Evolutionary conservation across 2,797 vertebrate species (phyloP), one percentile per base, ranked within the genome.

Genomic region (Semaprochilodus insignis): DNA sequence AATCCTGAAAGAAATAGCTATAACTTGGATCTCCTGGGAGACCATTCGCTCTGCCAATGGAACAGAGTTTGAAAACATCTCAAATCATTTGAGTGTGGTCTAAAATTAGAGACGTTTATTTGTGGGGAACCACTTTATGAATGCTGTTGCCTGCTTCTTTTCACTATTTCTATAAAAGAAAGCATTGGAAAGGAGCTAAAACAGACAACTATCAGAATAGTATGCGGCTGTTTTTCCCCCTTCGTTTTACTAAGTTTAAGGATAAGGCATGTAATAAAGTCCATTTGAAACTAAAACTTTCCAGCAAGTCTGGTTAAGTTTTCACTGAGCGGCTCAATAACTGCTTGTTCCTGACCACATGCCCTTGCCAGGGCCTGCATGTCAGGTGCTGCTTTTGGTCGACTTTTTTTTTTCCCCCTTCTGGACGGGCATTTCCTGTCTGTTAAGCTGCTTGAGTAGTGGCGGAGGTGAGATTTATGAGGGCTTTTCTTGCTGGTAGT

Each of bases 111-210:
- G 52, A 66, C 55, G 66, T 73, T 74, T 82, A 83, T 81, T 85
- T 81, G 81, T 81, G 80, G 74, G 44, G 55, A 83, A 88, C 80
- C 84, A 81, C 81, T 88, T 84, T 83, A 87, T 85, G 76, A 74
- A 52, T 60, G 16, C 63, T 73, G 71, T 74, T 85, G 76, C 79
- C 67, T 77, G 77, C 79, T 85, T 86, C 70, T 76, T 51, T 52
- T 59, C 31, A 77, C 70, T 77, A 71, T 74, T 67, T 62, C 63
- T 87, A 52, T 62, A 78, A 80, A 67, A 83, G 67, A 62, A 77
- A 76, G 19, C 23, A 76, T 75, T 73, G 34, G 72, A 51, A 70
- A 51, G 44, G 74, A 77, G 69, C 23, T 80, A 73, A 70, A 44
- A 69, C 77, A 82, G 60, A 59, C 8, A 13, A 88, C 62, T 8